Conservation (phyloP, 2,797 vertebrate species). For the Gallinago stenura region DNA sequence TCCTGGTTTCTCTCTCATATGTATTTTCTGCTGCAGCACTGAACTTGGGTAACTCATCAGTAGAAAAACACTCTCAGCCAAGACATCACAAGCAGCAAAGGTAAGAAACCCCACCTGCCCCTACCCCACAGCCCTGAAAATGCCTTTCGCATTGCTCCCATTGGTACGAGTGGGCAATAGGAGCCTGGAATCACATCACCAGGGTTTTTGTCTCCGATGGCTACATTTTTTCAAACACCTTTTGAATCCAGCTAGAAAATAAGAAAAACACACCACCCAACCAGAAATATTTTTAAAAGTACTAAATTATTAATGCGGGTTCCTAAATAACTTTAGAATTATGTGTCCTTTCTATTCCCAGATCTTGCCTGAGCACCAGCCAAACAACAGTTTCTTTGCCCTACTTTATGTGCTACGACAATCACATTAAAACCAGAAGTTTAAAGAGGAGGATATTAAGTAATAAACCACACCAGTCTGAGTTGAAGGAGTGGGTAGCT, state of each 20-base stretch:
- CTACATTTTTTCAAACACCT: background rate
- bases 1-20: background rate
- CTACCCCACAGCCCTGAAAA: background rate
- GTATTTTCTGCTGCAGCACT: background rate
- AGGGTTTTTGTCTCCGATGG: background rate
- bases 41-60: background rate
- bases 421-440: background rate
- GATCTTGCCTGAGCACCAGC: background rate
- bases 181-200: fast-evolving
- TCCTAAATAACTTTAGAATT: background rate
- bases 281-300: background rate
- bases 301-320: background rate
- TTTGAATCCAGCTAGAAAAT: background rate
- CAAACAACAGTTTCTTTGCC: background rate
- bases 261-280: background rate
- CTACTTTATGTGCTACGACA: background rate
- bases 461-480: background rate
- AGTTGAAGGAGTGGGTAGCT: background rate
- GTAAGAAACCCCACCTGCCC: too few relatives aligned
- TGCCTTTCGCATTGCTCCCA: background rate
- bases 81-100: background rate
- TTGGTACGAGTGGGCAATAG: background rate
- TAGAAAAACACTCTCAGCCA: background rate
- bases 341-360: background rate
- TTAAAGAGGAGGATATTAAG: background rate